phyloP scores from a whole-genome alignment of 2,888 invertebrate genomes.

The Hirtodrosophila cameraria region DNA sequence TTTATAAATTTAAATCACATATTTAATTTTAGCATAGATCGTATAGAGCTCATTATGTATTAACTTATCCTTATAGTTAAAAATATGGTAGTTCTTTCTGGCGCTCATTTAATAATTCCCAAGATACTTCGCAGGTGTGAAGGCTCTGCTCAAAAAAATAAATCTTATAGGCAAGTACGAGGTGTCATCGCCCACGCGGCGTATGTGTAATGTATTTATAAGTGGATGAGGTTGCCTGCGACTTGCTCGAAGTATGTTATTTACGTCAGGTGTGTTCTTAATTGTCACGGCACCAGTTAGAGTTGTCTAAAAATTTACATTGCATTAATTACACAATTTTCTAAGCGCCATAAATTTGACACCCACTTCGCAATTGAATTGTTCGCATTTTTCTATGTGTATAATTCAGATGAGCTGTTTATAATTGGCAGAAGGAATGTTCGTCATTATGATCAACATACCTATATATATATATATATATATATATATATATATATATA shows the following conservation, averaged over 20 bases:
- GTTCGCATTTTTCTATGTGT: constrained; percentile 13
- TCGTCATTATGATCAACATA: no score
- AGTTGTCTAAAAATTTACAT: constrained; percentile 38
- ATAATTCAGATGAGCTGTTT: no score
- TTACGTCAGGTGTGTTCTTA: constrained; percentile 20
- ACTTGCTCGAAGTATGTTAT: not conserved
- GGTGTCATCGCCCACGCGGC: constrained; percentile 62
- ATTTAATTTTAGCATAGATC: no score
- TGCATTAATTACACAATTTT: constrained; percentile 51
- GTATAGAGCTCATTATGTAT: no score
- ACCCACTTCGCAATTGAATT: constrained; percentile 35
- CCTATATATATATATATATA: no score
- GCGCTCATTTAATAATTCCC: no score
- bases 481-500: no score
- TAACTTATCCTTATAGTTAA: no score
- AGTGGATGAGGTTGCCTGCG: constrained; percentile 1
- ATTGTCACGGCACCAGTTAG: constrained; percentile 23
- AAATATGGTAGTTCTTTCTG: no score
- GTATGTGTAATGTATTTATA: constrained; percentile 45
- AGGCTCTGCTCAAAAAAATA: constrained; percentile 60
- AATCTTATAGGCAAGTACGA: constrained; percentile 73
- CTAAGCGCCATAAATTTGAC: constrained; percentile 46
- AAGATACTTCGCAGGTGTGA: not conserved
- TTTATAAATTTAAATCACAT: no score
- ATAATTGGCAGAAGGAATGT: no score